Evolutionary conservation across 2,113 vertebrate genomes (phyloP).

Genomic region (Lasiurus cinereus): DNA sequence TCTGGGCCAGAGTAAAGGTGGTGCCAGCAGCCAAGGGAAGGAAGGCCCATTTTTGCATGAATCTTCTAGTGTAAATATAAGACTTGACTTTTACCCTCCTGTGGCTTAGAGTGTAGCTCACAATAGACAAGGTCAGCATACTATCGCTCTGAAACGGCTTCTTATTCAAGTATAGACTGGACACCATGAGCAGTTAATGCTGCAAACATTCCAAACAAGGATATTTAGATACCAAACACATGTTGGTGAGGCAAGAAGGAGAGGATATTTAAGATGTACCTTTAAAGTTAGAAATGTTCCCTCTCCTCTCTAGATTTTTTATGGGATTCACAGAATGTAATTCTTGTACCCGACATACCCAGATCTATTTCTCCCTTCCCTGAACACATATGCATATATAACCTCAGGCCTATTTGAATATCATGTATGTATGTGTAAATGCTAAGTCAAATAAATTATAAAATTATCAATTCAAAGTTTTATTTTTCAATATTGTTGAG

Average conservation of each 20-base stretch:
- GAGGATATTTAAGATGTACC: neutral
- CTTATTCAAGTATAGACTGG: neutral
- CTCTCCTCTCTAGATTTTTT: neutral
- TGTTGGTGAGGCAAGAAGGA: neutral
- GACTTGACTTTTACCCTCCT: neutral
- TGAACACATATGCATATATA: neutral
- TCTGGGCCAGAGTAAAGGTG: too few species aligned
- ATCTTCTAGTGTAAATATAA: neutral
- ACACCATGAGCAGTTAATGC: neutral
- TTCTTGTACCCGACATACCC: neutral
- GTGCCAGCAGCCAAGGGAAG: too few species aligned
- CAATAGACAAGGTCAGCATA: neutral
- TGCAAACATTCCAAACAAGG: neutral
- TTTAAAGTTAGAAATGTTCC: neutral
- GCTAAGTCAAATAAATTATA: neutral
- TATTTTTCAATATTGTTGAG: neutral
- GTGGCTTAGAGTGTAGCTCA: neutral
- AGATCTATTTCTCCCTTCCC: neutral
- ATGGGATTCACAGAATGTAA: neutral
- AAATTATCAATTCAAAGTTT: conserved; percentile 1
- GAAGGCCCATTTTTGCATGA: too few species aligned
- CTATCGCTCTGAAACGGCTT: neutral
- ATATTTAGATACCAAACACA: neutral
- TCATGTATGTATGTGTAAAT: neutral
- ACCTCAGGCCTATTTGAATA: neutral